Percentiles rank a stretch among this genome's conserved stretches.
These are phyloP conservation scores for Solenopsis fugax DNA, from an alignment of 1,140 invertebrate genomes.

Conservation along the genomic window DNA sequence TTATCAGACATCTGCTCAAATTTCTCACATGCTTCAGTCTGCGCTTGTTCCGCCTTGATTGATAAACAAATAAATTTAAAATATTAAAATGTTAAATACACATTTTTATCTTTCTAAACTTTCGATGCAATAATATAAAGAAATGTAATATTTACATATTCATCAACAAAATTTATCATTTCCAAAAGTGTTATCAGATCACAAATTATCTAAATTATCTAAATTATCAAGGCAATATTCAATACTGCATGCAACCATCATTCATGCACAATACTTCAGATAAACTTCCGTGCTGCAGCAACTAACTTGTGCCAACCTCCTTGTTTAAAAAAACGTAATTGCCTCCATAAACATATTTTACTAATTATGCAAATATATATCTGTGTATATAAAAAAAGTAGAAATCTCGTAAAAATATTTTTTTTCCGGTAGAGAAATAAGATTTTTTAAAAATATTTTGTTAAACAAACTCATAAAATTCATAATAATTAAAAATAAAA, in stretches of 20 bases:
- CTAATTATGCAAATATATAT: neutral
- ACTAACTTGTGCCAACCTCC: slow-evolving; percentile 5
- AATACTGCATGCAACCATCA: slow-evolving; percentile 61
- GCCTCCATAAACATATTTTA: neutral
- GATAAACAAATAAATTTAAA: slow-evolving; percentile 49
- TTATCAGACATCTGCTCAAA: slow-evolving; percentile 98
- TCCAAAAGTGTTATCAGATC: slow-evolving; percentile 16
- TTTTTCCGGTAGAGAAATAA: neutral
- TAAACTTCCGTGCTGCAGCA: slow-evolving; percentile 23
- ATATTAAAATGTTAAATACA: slow-evolving; percentile 6
- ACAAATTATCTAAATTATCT: slow-evolving; percentile 28
- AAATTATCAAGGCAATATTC: slow-evolving; percentile 24
- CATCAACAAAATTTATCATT: slow-evolving; percentile 15
- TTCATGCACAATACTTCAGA: slow-evolving; percentile 59
- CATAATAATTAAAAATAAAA: neutral
- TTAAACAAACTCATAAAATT: neutral
- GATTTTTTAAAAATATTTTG: slow-evolving; percentile 23
- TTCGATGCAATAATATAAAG: slow-evolving; percentile 21
- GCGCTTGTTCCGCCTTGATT: slow-evolving; percentile 95
- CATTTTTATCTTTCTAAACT: slow-evolving; percentile 19
- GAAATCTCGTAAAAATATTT: neutral
- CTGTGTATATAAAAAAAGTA: neutral
- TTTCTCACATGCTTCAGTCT: slow-evolving; percentile 97
- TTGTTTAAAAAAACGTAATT: neutral
- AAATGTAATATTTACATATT: slow-evolving; percentile 25